Percentiles rank a stretch among this genome's conserved stretches.
Conservation (phyloP, 2,888 invertebrate species). For the Napeogenes inachia region DNA sequence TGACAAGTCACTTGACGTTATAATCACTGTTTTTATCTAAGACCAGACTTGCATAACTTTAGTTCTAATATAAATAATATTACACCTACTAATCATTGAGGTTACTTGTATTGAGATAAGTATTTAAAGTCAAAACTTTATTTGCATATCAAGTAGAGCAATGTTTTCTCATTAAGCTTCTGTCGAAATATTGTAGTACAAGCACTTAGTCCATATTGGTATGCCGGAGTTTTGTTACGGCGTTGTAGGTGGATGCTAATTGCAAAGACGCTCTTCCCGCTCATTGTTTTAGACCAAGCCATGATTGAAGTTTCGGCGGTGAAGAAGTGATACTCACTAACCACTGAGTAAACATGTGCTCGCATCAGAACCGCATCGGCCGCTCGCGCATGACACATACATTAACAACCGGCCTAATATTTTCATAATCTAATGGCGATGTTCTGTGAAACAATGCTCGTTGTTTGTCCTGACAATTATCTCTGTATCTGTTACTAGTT, state of each 20-base stretch:
- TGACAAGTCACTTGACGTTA: conserved; percentile 69
- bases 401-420: conserved; percentile 76
- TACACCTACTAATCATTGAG: neutral
- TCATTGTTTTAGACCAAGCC: conserved; percentile 76
- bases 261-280: conserved; percentile 71
- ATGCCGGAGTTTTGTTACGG: conserved; percentile 62
- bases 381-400: conserved; percentile 74
- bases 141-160: conserved; percentile 26
- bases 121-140: neutral
- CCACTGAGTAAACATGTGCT: conserved; percentile 62
- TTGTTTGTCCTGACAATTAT: conserved; percentile 71
- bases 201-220: conserved; percentile 58
- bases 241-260: conserved; percentile 73
- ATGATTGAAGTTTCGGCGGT: conserved; percentile 73
- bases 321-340: conserved; percentile 66
- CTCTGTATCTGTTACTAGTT: conserved; percentile 70
- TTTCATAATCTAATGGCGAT: conserved; percentile 78
- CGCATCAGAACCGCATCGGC: conserved; percentile 53
- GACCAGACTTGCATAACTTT: conserved; percentile 70
- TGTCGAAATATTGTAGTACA: conserved; percentile 53
- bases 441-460: conserved; percentile 75
- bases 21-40: conserved; percentile 69
- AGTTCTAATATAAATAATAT: conserved; percentile 39
- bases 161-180: conserved; percentile 52
- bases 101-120: neutral